Conservation (phyloP, 2,888 invertebrate genomes). For the Noctua pronuba region DNA sequence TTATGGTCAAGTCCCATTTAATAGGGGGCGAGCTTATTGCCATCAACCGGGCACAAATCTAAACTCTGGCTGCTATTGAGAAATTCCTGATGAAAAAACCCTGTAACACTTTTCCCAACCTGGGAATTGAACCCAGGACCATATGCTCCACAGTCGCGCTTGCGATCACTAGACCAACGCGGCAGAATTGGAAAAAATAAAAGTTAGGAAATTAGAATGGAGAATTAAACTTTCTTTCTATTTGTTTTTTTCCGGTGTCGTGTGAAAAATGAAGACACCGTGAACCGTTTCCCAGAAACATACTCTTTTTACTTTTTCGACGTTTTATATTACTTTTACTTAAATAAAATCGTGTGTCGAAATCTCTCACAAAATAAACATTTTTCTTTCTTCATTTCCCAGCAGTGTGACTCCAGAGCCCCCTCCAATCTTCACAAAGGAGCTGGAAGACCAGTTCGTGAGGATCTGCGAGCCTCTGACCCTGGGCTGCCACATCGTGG, state of each 20-base stretch:
- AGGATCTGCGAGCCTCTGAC: constrained; percentile 94
- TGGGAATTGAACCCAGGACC: no score
- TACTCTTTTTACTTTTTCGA: neutral
- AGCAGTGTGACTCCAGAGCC: constrained; percentile 91
- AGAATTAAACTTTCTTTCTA: no score
- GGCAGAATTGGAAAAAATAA: no score
- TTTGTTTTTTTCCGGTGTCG: no score
- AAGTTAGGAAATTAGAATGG: no score
- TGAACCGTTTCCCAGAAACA: neutral
- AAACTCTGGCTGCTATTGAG: neutral
- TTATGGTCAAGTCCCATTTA: neutral
- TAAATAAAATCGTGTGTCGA: neutral
- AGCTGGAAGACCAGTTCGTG: constrained; percentile 93
- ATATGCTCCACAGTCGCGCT: neutral
- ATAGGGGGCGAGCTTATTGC: neutral
- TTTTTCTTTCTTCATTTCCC: neutral
- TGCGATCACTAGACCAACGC: neutral
- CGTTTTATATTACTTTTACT: neutral
- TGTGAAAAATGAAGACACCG: no score
- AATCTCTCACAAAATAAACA: constrained; percentile 15
- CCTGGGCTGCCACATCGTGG: constrained; percentile 94
- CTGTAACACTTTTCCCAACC: neutral
- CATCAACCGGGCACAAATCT: neutral
- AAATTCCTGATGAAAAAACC: neutral
- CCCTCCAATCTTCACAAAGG: constrained; percentile 94